These are phyloP conservation scores for Setophaga petechia DNA, from an alignment of 2,113 vertebrate genomes.

Conservation along the genomic window DNA sequence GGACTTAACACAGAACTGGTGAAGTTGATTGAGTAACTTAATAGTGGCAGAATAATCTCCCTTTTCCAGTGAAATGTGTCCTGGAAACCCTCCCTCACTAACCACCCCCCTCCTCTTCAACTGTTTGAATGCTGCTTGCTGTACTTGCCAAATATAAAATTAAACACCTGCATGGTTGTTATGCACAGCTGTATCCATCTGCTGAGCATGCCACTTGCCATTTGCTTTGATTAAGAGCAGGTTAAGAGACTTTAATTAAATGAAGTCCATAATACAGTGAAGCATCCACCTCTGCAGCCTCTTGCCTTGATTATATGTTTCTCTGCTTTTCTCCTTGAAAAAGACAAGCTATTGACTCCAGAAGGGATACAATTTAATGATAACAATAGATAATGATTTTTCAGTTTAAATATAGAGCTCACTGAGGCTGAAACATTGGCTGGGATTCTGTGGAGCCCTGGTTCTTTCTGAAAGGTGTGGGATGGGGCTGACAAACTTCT, in stretches of 20 bases:
- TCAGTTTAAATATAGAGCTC: neutral
- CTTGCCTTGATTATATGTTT: slow-evolving; percentile 33
- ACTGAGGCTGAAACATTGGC: neutral
- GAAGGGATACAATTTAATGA: neutral
- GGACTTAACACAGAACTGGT: neutral
- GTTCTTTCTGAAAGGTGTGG: neutral
- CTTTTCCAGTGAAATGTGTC: neutral
- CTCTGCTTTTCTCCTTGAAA: slow-evolving; percentile 16
- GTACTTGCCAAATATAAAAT: slow-evolving; percentile 33
- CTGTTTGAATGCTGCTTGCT: neutral
- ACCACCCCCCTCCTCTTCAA: neutral
- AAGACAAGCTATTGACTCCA: neutral
- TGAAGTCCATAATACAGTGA: slow-evolving; percentile 15
- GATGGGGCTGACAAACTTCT: neutral
- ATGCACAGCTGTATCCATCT: slow-evolving; percentile 59
- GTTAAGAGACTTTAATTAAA: slow-evolving; percentile 62
- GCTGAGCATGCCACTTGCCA: slow-evolving; percentile 38
- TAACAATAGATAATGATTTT: neutral
- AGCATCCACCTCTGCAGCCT: slow-evolving; percentile 12
- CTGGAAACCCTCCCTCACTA: neutral
- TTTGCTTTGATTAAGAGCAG: slow-evolving; percentile 64
- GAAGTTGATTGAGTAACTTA: slow-evolving; percentile 21
- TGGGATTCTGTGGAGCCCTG: neutral
- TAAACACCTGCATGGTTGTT: slow-evolving; percentile 58
- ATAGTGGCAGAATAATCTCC: neutral